phyloP scores from a whole-genome alignment of 1,140 invertebrate genomes.

The Caenorhabditis remanei region DNA sequence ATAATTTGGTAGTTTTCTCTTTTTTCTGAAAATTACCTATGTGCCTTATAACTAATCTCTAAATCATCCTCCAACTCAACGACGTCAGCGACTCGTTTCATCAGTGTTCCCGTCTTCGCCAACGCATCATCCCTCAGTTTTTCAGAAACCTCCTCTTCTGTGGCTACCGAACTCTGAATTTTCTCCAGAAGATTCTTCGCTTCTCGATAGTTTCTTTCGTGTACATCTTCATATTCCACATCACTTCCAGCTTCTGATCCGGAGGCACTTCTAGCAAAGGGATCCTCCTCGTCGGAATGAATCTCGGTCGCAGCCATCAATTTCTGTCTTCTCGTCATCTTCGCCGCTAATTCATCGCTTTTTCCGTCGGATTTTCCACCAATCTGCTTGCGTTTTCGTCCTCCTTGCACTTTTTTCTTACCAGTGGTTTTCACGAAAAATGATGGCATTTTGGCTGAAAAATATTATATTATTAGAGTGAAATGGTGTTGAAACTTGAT shows the following conservation, averaged over 20 bases:
- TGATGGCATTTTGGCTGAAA: slow-evolving; percentile 51
- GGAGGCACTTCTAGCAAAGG: slow-evolving; percentile 32
- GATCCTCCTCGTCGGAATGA: slow-evolving; percentile 60
- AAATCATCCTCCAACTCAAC: slow-evolving; percentile 54
- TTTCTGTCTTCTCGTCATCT: slow-evolving; percentile 53
- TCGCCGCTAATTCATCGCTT: slow-evolving; percentile 55
- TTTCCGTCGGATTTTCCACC: slow-evolving; percentile 24
- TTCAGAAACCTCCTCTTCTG: slow-evolving; percentile 49
- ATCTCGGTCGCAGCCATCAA: slow-evolving; percentile 58
- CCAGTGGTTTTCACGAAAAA: slow-evolving; percentile 44
- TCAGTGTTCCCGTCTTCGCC: slow-evolving; percentile 4
- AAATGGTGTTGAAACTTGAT: neutral
- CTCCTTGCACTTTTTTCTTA: neutral
- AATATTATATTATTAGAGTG: neutral
- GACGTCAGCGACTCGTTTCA: slow-evolving; percentile 21
- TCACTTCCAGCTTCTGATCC: slow-evolving; percentile 52
- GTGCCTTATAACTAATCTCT: slow-evolving; percentile 49
- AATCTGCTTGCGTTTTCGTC: neutral
- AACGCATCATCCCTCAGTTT: slow-evolving; percentile 37
- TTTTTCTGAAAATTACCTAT: slow-evolving; percentile 50
- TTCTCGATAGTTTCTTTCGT: slow-evolving; percentile 58
- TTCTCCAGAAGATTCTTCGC: slow-evolving; percentile 61
- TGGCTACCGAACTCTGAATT: neutral
- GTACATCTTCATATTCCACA: slow-evolving; percentile 59
- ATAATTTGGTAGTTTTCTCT: neutral